These are phyloP conservation scores for Lasiommata megera DNA, from an alignment of 2,888 invertebrate genomes.

Conservation along the genomic window DNA sequence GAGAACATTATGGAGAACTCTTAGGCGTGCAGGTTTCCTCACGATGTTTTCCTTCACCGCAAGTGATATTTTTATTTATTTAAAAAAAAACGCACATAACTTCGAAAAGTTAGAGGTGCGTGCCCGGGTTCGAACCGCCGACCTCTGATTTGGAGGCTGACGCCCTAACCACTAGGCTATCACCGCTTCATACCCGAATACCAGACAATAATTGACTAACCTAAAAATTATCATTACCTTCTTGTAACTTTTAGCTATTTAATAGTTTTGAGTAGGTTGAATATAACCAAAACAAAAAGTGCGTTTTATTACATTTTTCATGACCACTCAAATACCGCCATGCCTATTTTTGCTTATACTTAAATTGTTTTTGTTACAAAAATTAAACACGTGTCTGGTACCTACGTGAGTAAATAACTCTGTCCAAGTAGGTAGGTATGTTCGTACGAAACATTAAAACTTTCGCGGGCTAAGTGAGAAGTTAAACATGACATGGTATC, in stretches of 20 bases:
- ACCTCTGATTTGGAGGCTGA: too few species aligned
- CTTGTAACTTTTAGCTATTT: not conserved
- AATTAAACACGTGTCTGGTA: constrained; percentile 20
- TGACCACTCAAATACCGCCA: not conserved
- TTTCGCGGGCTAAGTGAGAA: constrained; percentile 53
- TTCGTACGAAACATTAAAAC: constrained; percentile 65
- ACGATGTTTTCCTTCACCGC: too few species aligned
- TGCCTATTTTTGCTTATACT: not conserved
- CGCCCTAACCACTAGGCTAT: too few species aligned
- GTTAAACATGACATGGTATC: constrained; percentile 58
- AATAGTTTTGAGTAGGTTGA: not conserved
- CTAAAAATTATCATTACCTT: too few species aligned
- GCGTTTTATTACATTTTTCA: not conserved
- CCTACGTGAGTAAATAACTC: constrained; percentile 13
- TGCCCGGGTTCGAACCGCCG: too few species aligned
- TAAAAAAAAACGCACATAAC: too few species aligned
- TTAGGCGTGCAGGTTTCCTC: too few species aligned
- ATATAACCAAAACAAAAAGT: not conserved
- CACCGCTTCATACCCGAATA: too few species aligned
- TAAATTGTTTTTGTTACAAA: constrained; percentile 9
- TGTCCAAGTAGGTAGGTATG: constrained; percentile 10
- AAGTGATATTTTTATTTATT: too few species aligned
- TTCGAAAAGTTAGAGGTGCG: too few species aligned
- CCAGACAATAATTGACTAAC: too few species aligned
- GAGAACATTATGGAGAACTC: too few species aligned